Percentiles rank a stretch among this genome's conserved stretches.
Conservation (phyloP, 2,888 invertebrate species). For the Athrips mouffetella region DNA sequence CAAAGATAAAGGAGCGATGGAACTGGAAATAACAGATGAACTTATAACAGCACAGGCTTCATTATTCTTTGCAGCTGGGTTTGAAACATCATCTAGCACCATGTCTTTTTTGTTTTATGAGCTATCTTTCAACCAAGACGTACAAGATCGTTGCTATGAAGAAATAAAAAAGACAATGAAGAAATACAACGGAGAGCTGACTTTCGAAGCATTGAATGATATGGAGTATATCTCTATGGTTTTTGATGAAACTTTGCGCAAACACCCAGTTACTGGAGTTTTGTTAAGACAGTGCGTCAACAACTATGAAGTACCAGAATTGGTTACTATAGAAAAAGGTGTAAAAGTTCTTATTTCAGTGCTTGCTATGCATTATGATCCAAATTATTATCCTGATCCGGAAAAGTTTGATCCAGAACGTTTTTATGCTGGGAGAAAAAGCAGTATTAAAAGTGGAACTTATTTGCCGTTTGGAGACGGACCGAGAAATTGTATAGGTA, state of each 20-base stretch:
- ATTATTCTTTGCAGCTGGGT: slow-evolving; percentile 49
- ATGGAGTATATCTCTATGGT: slow-evolving; percentile 43
- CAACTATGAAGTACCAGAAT: slow-evolving; percentile 27
- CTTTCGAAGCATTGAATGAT: slow-evolving; percentile 40
- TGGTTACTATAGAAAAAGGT: slow-evolving; percentile 32
- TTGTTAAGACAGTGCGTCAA: slow-evolving; percentile 20
- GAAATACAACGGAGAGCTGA: slow-evolving; percentile 25
- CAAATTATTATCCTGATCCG: slow-evolving; percentile 38
- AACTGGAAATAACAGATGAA: slow-evolving; percentile 38
- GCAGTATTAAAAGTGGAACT: slow-evolving; percentile 26
- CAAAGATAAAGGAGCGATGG: slow-evolving; percentile 28
- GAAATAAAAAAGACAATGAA: slow-evolving; percentile 36
- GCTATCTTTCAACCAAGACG: slow-evolving; percentile 39
- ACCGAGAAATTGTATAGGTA: slow-evolving; percentile 45
- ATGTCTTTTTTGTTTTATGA: slow-evolving; percentile 39
- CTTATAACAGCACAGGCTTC: slow-evolving; percentile 41
- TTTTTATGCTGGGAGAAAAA: slow-evolving; percentile 30
- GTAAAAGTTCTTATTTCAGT: slow-evolving; percentile 29
- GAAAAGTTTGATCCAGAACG: slow-evolving; percentile 39
- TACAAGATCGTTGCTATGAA: slow-evolving; percentile 35
- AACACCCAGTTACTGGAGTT: slow-evolving; percentile 29
- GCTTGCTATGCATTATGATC: slow-evolving; percentile 36
- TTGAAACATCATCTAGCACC: slow-evolving; percentile 51
- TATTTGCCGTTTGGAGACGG: slow-evolving; percentile 45
- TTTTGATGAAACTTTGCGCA: slow-evolving; percentile 34